phyloP scores from a whole-genome alignment of 2,888 invertebrate species.

The Uropetala carovei region DNA sequence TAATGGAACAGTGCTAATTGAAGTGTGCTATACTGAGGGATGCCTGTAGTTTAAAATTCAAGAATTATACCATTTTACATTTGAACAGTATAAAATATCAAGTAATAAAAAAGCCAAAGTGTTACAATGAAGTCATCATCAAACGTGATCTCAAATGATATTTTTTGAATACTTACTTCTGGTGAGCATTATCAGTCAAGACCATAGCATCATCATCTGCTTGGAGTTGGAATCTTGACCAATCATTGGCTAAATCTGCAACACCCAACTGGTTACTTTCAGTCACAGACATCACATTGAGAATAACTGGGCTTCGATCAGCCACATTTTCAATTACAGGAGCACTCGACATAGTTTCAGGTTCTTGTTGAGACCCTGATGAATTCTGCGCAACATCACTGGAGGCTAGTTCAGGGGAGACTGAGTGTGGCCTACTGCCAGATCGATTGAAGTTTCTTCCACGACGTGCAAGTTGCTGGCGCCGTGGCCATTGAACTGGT shows the following conservation, averaged over 20 bases:
- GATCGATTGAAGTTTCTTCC: neutral
- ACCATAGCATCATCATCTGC: conserved; percentile 22
- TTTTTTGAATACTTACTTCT: neutral
- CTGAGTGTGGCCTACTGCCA: neutral
- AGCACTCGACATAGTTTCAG: neutral
- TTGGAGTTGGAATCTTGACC: conserved; percentile 4
- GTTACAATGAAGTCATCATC: too few relatives aligned
- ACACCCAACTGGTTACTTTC: conserved; percentile 21
- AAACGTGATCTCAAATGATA: neutral
- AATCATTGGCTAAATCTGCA: conserved; percentile 30
- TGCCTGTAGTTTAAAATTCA: too few relatives aligned
- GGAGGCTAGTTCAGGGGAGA: conserved; percentile 34
- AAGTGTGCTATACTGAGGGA: too few relatives aligned
- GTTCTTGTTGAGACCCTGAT: neutral
- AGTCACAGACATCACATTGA: conserved; percentile 51
- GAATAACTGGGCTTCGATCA: conserved; percentile 25
- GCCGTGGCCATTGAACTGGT: neutral
- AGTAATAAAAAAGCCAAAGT: too few relatives aligned
- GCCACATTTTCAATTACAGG: neutral
- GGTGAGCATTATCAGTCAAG: neutral
- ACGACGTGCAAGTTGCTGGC: neutral
- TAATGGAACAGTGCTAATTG: too few relatives aligned
- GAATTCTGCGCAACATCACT: neutral
- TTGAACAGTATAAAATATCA: too few relatives aligned
- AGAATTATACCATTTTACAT: too few relatives aligned